Base-by-base conservation (phyloP, 2,888 invertebrate species). In the Melieria crassipennis region DNA sequence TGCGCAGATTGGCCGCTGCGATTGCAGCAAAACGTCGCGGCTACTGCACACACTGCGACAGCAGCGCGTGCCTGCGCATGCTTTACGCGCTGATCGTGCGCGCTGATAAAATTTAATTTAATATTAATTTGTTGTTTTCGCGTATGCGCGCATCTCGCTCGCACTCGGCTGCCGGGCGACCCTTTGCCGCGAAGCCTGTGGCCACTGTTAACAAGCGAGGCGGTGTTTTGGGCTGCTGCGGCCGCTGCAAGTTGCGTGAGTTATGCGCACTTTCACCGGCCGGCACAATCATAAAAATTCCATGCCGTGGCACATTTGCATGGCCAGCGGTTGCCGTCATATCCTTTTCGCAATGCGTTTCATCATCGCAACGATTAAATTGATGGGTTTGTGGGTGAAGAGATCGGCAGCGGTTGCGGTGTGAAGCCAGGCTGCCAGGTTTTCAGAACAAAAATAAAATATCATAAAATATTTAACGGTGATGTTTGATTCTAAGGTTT, bases 61-160 rank as follows among this genome's bases (percentile, higher is more conserved):
- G 7, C 13, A 1, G 7, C 30, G 11, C 52, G 56, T 43, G 7
- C 55, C 45, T 9, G 56, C 43, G 45, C 56, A 47, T 67, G 47
- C 7, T 42, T 52, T 30, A 30, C 50, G 45, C 60, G 42, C 60
- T 50, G 67, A 67, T 67, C 67, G 67, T 67, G 61, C 60, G 52
- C 60, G 67, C 67, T 58, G 67, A 67, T 67, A 67, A 67, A 67
- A 67, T 67, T 67, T 67, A 67, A 67, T 67, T 67, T 61, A 60
- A 67, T 67, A 67, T 67, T 67, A 67, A 67, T 67, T 67, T 67
- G 67, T 16, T 61, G 67, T 67, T 67, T 52, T 52, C 50, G 60
- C 50, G 61, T 67, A 60, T 67, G 61, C 61, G 52, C 52, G 13
- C n/a, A n/a, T 13, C 11, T 5, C 6, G 10, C 9, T 13, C 9